Percentiles rank a stretch among this genome's conserved stretches.
phyloP scores from a whole-genome alignment of 1,140 invertebrate genomes.

The Panulirus ornatus region DNA sequence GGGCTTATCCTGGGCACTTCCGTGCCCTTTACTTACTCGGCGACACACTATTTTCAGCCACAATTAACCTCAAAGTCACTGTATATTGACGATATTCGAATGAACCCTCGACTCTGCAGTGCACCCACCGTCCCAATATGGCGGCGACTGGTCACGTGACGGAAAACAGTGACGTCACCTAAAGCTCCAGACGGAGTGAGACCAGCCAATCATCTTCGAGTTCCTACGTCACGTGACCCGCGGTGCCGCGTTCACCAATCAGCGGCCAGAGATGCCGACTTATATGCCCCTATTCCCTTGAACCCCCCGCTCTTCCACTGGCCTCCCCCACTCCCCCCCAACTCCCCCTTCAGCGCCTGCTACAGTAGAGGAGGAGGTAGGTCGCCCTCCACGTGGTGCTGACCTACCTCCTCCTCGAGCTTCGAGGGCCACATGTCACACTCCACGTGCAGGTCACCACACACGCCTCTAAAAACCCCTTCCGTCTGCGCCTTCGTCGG shows the following conservation, averaged over 20 bases:
- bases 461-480: too few species aligned
- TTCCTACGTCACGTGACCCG: conserved; percentile 63
- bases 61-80: conserved; percentile 43
- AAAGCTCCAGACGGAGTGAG: conserved; percentile 35
- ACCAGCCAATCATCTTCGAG: conserved; percentile 51
- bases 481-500: too few species aligned
- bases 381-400: conserved; percentile 52
- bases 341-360: conserved; percentile 37
- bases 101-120: conserved; percentile 22
- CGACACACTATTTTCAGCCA: not conserved
- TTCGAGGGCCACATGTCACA: not conserved
- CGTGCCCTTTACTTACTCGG: conserved; percentile 31
- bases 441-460: not conserved
- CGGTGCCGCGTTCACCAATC: conserved; percentile 59
- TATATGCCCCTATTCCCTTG: conserved; percentile 71
- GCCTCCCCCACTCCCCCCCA: conserved; percentile 23
- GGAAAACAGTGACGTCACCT: conserved; percentile 70
- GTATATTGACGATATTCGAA: conserved; percentile 20
- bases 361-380: conserved; percentile 6
- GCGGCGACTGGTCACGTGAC: conserved; percentile 72
- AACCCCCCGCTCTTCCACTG: conserved; percentile 53
- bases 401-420: not conserved
- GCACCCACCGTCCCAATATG: conserved; percentile 58
- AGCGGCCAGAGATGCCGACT: conserved; percentile 48
- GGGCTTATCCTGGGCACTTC: not conserved